These are phyloP conservation scores for Scaptomyza parva DNA, from an alignment of 2,888 invertebrate species.

Conservation along the genomic window DNA sequence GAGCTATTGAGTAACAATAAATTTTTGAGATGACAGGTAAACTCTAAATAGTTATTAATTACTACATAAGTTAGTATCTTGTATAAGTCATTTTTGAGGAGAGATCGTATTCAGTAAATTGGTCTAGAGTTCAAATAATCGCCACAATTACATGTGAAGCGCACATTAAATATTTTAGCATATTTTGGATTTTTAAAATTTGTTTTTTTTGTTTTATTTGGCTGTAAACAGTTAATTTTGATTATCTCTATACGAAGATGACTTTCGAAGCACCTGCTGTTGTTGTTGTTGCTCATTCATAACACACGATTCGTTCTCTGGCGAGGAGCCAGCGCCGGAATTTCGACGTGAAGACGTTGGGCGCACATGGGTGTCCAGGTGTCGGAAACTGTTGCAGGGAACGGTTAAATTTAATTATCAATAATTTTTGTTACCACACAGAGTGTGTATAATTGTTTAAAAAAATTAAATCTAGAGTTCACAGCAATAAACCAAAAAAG, in stretches of 20 bases:
- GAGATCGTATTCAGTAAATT: conserved; percentile 55
- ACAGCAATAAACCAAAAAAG: too few relatives aligned
- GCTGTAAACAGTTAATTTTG: conserved; percentile 43
- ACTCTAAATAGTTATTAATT: conserved; percentile 2
- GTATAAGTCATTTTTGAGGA: conserved; percentile 24
- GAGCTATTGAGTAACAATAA: conserved; percentile 27
- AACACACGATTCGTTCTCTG: conserved; percentile 85
- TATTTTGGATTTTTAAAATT: conserved; percentile 2
- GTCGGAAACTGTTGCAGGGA: conserved; percentile 89
- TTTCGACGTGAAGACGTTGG: conserved; percentile 88
- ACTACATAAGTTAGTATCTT: neutral
- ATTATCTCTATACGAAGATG: conserved; percentile 77
- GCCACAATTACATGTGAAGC: conserved; percentile 24
- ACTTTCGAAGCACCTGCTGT: conserved; percentile 80
- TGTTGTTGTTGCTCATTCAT: conserved; percentile 77
- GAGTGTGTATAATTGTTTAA: too few relatives aligned
- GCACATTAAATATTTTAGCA: conserved; percentile 23
- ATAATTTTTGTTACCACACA: too few relatives aligned
- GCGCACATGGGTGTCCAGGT: conserved; percentile 93
- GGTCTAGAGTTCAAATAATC: conserved; percentile 69
- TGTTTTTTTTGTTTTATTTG: neutral
- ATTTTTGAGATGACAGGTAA: conserved; percentile 10
- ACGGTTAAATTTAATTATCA: neutral
- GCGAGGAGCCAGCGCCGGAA: conserved; percentile 88
- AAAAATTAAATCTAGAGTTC: too few relatives aligned